Conservation (phyloP, 1,140 invertebrate genomes). For the Ctenoplectra terminalis region DNA sequence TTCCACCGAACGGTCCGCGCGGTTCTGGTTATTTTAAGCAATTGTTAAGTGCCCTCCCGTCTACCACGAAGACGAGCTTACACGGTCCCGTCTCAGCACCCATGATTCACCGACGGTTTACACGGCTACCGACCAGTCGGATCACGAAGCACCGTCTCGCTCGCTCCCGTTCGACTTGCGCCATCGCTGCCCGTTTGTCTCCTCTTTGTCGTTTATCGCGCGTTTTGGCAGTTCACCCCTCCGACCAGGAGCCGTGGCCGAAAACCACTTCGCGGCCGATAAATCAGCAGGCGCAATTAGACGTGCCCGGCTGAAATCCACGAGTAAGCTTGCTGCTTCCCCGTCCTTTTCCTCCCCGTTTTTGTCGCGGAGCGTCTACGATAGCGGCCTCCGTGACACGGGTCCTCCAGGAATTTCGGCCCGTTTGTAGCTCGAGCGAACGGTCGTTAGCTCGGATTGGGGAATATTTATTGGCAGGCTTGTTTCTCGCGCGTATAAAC, state of each 20-base stretch:
- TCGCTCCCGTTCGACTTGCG: neutral
- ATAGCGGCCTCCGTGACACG: constrained; percentile 6
- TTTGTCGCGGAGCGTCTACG: neutral
- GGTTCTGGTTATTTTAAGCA: constrained; percentile 70
- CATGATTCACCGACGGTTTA: constrained; percentile 60
- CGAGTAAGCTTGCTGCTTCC: neutral
- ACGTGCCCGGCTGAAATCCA: constrained; percentile 24
- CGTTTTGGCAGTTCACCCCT: constrained; percentile 21
- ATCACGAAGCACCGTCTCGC: neutral
- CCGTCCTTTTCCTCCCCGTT: neutral
- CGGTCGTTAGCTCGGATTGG: constrained; percentile 9
- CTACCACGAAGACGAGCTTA: constrained; percentile 59
- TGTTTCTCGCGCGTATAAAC: neutral
- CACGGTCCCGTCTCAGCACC: constrained; percentile 52
- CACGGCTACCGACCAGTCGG: constrained; percentile 3
- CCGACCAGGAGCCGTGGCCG: neutral
- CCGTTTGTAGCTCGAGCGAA: neutral
- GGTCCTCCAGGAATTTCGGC: constrained; percentile 34
- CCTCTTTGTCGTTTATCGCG: constrained; percentile 27
- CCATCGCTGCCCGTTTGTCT: neutral
- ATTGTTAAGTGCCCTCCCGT: constrained; percentile 70
- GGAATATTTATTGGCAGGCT: constrained; percentile 29
- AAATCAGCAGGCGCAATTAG: constrained; percentile 65
- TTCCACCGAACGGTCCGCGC: constrained; percentile 36
- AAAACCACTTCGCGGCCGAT: constrained; percentile 53